Conservation (phyloP, 2,113 vertebrate genomes). For the Mormoops blainvillei region DNA sequence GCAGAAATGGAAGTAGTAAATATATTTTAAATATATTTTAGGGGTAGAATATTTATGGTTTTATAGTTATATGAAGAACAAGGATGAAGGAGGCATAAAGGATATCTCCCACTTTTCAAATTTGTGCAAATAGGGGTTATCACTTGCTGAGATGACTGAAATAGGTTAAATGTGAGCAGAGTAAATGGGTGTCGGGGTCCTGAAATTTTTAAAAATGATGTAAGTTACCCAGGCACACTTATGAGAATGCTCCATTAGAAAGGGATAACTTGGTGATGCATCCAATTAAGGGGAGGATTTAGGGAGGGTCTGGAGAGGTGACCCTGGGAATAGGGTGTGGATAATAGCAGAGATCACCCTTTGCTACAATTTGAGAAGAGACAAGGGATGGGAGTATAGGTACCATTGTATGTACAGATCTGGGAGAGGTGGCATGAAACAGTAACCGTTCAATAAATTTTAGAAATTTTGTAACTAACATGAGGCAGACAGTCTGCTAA, state of each 20-base stretch:
- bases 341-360: not conserved
- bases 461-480: not conserved
- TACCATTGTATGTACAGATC: not conserved
- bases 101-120: not conserved
- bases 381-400: not conserved
- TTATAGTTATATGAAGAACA: too few relatives aligned
- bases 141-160: not conserved
- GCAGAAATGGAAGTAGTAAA: not conserved
- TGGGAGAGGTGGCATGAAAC: not conserved
- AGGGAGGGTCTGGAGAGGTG: fast-evolving
- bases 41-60: not conserved
- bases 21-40: not conserved
- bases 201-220: not conserved
- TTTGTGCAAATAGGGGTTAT: not conserved
- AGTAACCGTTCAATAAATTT: not conserved
- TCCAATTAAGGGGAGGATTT: not conserved
- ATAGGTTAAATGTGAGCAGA: not conserved
- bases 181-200: not conserved
- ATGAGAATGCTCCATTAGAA: not conserved
- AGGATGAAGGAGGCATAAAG: not conserved
- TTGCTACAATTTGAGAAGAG: not conserved
- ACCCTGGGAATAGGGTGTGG: fast-evolving
- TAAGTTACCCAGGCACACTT: not conserved
- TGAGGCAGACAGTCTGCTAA: not conserved
- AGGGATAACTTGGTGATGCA: not conserved